These are phyloP conservation scores for Exaiptasia diaphana DNA, from an alignment of 64 coral and sea anemone genomes.

Conservation along the genomic window DNA sequence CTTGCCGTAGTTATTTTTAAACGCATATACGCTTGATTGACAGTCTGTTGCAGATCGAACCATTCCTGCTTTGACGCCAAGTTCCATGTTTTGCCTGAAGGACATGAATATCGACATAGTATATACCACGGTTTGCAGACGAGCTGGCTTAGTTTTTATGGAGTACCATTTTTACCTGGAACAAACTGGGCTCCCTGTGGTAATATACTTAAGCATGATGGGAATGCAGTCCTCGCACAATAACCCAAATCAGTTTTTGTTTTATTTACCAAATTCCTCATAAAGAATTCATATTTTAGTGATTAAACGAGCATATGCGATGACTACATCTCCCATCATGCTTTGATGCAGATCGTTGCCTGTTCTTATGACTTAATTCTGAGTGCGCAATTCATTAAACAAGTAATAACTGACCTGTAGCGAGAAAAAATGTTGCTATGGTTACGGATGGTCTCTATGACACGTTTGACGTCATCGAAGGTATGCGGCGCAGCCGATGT, in stretches of 20 bases:
- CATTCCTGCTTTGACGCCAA: constrained; percentile 60
- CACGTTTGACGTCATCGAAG: constrained; percentile 16
- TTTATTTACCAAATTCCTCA: neutral
- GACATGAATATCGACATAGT: neutral
- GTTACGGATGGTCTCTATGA: constrained; percentile 42
- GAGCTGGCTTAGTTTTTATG: neutral
- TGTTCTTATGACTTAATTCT: too few relatives aligned
- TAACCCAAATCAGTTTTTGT: neutral
- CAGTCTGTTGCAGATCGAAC: constrained; percentile 60
- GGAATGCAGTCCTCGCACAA: neutral
- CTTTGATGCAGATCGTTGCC: too few relatives aligned
- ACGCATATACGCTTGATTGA: constrained; percentile 46
- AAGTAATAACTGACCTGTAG: too few relatives aligned
- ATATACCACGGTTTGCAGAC: neutral
- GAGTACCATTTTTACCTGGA: neutral
- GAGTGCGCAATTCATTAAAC: too few relatives aligned
- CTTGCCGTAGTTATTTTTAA: constrained; percentile 45
- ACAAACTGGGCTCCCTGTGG: neutral
- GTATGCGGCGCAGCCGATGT: neutral
- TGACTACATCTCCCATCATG: too few relatives aligned
- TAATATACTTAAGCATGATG: neutral
- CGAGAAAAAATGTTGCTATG: constrained; percentile 23
- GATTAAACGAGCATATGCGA: too few relatives aligned
- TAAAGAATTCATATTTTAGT: too few relatives aligned
- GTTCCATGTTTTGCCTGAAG: constrained; percentile 52